Percentiles rank a stretch among this genome's conserved stretches.
These are phyloP conservation scores for Priapulus caudatus DNA, from an alignment of 2,888 invertebrate species.

Conservation along the genomic window DNA sequence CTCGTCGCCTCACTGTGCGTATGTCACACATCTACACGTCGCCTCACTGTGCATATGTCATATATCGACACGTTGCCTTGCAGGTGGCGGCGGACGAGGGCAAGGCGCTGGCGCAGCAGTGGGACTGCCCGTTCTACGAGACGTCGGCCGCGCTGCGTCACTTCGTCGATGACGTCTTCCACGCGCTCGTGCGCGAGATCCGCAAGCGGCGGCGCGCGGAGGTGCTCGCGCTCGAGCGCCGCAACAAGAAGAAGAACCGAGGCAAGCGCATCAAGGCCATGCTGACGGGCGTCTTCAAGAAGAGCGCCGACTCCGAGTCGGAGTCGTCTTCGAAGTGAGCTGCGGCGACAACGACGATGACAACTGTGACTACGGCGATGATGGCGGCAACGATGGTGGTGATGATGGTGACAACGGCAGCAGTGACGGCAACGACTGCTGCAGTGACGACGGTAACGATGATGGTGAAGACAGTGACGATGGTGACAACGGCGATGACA, in stretches of 20 bases:
- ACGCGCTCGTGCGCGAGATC: conserved; percentile 75
- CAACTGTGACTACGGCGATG: conserved; percentile 9
- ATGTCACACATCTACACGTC: no score
- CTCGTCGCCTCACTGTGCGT: no score
- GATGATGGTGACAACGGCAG: conserved; percentile 12
- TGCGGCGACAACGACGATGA: conserved; percentile 2
- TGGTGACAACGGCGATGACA: conserved; percentile 13
- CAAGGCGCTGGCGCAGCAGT: conserved; percentile 63
- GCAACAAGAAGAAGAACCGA: conserved; percentile 7
- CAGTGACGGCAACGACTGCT: conserved; percentile 4
- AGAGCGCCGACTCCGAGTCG: no score
- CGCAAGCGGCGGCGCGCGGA: conserved; percentile 40
- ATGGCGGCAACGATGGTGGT: conserved; percentile 14
- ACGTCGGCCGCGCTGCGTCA: conserved; percentile 76
- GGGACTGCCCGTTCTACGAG: conserved; percentile 81
- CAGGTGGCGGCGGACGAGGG: conserved; percentile 72
- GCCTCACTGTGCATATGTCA: no score
- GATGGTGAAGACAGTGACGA: conserved; percentile 15
- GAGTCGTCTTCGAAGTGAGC: no score
- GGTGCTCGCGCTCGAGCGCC: not conserved
- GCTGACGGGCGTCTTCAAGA: conserved; percentile 14
- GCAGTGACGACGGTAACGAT: conserved; percentile 11
- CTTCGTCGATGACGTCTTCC: conserved; percentile 80
- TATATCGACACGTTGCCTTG: conserved; percentile 8
- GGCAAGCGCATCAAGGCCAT: conserved; percentile 16